Base-by-base conservation (phyloP, 2,113 vertebrate species). In the Saccopteryx leptura region DNA sequence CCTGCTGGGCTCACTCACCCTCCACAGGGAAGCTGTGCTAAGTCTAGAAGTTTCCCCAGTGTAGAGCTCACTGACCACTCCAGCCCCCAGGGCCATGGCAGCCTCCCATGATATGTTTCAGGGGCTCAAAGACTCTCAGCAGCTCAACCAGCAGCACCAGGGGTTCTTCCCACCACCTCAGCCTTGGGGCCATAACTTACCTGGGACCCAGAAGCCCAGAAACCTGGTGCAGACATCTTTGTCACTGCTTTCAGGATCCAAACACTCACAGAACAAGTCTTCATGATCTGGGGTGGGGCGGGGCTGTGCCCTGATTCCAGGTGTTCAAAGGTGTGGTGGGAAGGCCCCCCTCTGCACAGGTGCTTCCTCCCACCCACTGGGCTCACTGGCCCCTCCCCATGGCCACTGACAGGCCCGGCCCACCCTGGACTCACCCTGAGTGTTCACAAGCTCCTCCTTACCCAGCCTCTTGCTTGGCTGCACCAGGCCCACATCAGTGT, bases 21-120 rank as follows among this genome's bases (percentile, higher is more conserved):
- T 10, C 39, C 11, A 19, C 11, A 0, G 39, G 39, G 19, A 58
- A 8, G n/a, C 7, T 0, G 9, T 28, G 74, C n/a, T 1, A 2
- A 0, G 1, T 66, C 61, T 79, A 24, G 8, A 23, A 56, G 33
- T 48, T 48, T 54, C 88, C 31, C 13, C 65, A 31, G 52, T 17
- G 18, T 31, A 23, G 61, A 28, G 2, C n/a, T 46, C 74, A 54
- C 4, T 21, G n/a, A 58, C 9, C 9, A 21, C 72, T 17, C 24
- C 15, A 68, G 65, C 18, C 24, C 23, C 26, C 63, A 58, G 88
- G 33, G 24, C 33, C 39, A 21, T 31, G 14, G 5, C 11, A 2
- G 0, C 17, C 54, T 90, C 63, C 10, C 21, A 26, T 2, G 23
- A 69, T 50, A 13, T 5, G 50, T 52, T 39, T n/a, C 66, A 69